Percentiles rank a stretch among this genome's conserved stretches.
These are phyloP conservation scores for Mallotus villosus DNA, from an alignment of 2,797 vertebrate genomes.

Conservation along the genomic window DNA sequence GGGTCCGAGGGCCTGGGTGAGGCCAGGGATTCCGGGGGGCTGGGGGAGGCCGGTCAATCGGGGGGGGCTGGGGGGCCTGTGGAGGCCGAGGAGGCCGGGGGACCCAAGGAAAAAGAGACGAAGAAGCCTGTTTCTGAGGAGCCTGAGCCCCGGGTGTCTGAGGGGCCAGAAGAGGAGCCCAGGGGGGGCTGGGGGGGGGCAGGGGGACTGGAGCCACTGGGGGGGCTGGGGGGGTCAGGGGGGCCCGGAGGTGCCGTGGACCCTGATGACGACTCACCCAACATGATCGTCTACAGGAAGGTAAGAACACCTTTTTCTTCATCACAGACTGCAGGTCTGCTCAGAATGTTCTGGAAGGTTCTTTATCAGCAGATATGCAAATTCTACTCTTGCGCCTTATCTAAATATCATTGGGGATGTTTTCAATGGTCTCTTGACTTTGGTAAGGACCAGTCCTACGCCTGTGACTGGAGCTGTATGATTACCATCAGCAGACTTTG, in stretches of 20 bases:
- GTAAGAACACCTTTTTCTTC: conserved; percentile 67
- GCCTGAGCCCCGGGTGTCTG: not conserved
- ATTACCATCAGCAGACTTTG: too few relatives aligned
- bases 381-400: too few relatives aligned
- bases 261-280: conserved; percentile 89
- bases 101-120: conserved; percentile 4
- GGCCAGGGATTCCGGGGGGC: conserved; percentile 39
- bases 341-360: not conserved
- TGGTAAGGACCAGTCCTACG: too few relatives aligned
- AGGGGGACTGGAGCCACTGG: too few relatives aligned
- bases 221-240: not conserved
- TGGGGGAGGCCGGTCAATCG: not conserved
- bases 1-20: not conserved
- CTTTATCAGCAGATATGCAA: too few relatives aligned
- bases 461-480: too few relatives aligned
- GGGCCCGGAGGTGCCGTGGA: conserved; percentile 74
- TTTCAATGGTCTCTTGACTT: too few relatives aligned
- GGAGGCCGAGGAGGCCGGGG: not conserved
- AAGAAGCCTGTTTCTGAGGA: not conserved
- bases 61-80: not conserved
- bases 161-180: not conserved
- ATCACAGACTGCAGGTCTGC: not conserved
- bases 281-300: conserved; percentile 98
- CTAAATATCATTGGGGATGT: too few relatives aligned
- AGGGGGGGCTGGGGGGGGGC: not conserved